Conservation (phyloP, 2,113 vertebrate genomes). For the Pseudolaguvia tuberculata region DNA sequence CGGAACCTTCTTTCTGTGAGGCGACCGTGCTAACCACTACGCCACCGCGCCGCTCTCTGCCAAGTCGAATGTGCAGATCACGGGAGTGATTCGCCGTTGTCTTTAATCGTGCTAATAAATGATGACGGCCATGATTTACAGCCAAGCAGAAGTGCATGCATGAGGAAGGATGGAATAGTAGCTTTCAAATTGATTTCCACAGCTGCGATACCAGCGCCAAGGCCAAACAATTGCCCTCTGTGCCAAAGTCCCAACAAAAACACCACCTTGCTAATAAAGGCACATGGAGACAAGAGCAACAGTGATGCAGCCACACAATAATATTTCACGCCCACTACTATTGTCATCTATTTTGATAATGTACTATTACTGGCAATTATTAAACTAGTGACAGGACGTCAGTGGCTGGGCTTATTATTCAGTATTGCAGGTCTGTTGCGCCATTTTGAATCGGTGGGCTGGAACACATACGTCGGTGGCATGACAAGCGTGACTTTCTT, state of each 20-base stretch:
- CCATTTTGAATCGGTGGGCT: conserved; percentile 15
- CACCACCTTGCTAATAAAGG: conserved; percentile 45
- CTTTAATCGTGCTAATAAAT: conserved; percentile 7
- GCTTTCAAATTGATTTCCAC: conserved; percentile 49
- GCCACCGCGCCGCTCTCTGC: no score
- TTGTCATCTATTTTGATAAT: conserved; percentile 35
- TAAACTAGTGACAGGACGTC: conserved; percentile 42
- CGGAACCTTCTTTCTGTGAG: no score
- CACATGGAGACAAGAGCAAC: conserved; percentile 4
- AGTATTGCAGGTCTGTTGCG: not conserved
- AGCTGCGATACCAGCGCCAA: conserved; percentile 28
- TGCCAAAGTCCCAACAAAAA: conserved; percentile 24
- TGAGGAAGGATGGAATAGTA: conserved; percentile 1
- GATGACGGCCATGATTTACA: conserved; percentile 41
- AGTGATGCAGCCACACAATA: conserved; percentile 35
- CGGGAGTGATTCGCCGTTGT: no score
- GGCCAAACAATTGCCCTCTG: conserved; percentile 12
- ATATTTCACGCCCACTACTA: conserved; percentile 23
- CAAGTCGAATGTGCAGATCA: no score
- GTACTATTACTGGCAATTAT: conserved; percentile 45
- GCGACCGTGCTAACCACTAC: no score
- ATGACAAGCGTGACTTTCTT: conserved; percentile 18
- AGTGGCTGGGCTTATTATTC: conserved; percentile 17
- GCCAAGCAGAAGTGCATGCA: conserved; percentile 14
- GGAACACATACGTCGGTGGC: conserved; percentile 1